These are phyloP conservation scores for Aphaenogaster rudis DNA, from an alignment of 1,140 invertebrate species.

Conservation along the genomic window DNA sequence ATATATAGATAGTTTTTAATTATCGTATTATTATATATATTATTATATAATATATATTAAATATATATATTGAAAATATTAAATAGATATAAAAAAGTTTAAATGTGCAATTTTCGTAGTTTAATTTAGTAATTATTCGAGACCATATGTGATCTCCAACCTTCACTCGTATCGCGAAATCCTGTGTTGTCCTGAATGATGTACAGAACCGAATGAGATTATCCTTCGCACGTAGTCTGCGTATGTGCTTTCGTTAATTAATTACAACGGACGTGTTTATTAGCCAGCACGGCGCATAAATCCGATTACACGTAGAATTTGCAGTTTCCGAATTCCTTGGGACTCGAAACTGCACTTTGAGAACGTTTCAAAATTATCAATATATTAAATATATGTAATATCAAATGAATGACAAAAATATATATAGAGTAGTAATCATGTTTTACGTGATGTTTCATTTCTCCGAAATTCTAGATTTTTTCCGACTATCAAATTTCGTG, in stretches of 20 bases:
- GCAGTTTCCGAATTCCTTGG: conserved; percentile 9
- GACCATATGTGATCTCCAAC: not conserved
- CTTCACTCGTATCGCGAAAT: conserved; percentile 21
- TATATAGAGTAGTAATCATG: not conserved
- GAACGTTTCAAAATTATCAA: not conserved
- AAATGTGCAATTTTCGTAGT: not conserved
- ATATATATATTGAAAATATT: not conserved
- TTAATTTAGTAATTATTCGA: conserved; percentile 23
- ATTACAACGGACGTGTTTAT: conserved; percentile 59
- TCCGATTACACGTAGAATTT: conserved; percentile 34
- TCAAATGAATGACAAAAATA: not conserved
- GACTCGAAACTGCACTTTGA: not conserved
- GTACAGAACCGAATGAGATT: conserved; percentile 39
- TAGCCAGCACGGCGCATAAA: conserved; percentile 12
- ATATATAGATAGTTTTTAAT: too few relatives aligned
- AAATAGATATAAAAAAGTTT: not conserved
- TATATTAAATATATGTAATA: not conserved
- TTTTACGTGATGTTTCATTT: not conserved
- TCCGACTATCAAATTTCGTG: not conserved
- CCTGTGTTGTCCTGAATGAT: conserved; percentile 21
- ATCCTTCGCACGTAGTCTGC: conserved; percentile 33
- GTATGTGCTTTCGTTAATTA: conserved; percentile 52
- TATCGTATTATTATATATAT: too few relatives aligned
- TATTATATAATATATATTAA: too few relatives aligned
- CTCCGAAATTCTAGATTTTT: not conserved